These are phyloP conservation scores for Apteryx owenii DNA, from an alignment of 2,113 vertebrate species.

Conservation along the genomic window DNA sequence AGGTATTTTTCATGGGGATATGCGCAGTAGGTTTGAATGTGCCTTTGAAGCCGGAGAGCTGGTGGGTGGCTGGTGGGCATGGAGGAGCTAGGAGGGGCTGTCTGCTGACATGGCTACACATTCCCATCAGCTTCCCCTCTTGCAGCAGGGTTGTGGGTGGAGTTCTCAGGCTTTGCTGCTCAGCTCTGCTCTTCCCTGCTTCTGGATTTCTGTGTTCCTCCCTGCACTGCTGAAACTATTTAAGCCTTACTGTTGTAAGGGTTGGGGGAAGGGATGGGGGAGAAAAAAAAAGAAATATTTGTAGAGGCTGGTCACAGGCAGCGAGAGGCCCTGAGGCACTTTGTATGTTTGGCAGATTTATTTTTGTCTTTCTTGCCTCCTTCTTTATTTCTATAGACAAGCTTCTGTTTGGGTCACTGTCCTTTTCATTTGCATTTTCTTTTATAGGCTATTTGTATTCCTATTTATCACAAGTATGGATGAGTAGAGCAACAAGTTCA, in stretches of 20 bases:
- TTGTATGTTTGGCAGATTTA: background rate
- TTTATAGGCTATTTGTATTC: background rate
- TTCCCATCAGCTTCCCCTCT: background rate
- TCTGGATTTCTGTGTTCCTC: background rate
- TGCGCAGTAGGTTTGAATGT: rapidly evolving
- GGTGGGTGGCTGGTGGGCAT: background rate
- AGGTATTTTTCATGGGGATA: background rate
- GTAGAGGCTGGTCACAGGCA: background rate
- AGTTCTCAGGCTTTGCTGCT: background rate
- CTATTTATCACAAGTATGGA: background rate
- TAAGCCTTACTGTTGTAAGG: background rate
- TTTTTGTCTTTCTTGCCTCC: background rate
- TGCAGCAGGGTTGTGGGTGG: background rate
- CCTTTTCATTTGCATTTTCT: background rate
- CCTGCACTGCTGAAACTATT: background rate
- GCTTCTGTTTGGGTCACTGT: background rate
- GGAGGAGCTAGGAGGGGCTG: background rate
- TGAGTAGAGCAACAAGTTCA: background rate
- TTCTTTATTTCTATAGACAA: background rate
- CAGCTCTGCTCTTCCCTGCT: background rate
- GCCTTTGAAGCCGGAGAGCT: background rate
- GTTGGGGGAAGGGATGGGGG: background rate
- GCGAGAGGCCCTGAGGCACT: background rate
- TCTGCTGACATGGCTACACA: background rate
- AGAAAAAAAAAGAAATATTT: background rate